Evolutionary conservation across 2,888 invertebrate genomes (phyloP).

Genomic region (Agrilus mali): DNA sequence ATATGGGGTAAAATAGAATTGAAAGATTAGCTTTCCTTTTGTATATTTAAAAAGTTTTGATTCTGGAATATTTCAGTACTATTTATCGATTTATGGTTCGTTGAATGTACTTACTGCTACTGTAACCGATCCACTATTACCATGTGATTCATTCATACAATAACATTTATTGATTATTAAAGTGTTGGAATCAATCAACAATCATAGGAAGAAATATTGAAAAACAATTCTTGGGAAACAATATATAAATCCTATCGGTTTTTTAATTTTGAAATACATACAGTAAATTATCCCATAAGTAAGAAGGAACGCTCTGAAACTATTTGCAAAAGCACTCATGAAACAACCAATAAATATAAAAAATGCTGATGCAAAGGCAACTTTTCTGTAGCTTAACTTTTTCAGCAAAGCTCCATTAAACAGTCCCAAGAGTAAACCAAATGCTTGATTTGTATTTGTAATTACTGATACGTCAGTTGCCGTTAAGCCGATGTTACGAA

Average conservation of each 20-base stretch:
- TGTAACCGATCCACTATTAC: no score
- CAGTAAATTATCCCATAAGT: constrained; percentile 51
- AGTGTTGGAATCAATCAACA: no score
- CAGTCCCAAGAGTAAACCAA: constrained; percentile 48
- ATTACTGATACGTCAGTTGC: constrained; percentile 45
- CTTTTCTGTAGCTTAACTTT: constrained; percentile 39
- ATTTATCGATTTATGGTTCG: no score
- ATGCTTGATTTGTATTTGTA: constrained; percentile 47
- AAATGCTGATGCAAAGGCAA: constrained; percentile 40
- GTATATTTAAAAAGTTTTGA: no score
- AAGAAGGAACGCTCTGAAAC: constrained; percentile 42
- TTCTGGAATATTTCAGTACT: no score
- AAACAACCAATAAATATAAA: constrained; percentile 40
- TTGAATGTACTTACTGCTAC: no score
- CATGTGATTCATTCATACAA: no score
- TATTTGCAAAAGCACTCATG: constrained; percentile 38
- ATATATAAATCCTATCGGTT: no score
- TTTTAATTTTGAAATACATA: not conserved
- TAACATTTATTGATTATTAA: no score
- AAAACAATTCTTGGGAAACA: constrained; percentile 17
- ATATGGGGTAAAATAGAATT: no score
- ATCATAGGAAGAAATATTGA: no score
- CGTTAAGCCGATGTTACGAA: constrained; percentile 37
- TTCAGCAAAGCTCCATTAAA: constrained; percentile 45
- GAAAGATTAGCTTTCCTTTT: no score